Evolutionary conservation across 2,113 vertebrate genomes (phyloP), one percentile per base, ranked within the genome.

Genomic region (Manacus vitellinus): DNA sequence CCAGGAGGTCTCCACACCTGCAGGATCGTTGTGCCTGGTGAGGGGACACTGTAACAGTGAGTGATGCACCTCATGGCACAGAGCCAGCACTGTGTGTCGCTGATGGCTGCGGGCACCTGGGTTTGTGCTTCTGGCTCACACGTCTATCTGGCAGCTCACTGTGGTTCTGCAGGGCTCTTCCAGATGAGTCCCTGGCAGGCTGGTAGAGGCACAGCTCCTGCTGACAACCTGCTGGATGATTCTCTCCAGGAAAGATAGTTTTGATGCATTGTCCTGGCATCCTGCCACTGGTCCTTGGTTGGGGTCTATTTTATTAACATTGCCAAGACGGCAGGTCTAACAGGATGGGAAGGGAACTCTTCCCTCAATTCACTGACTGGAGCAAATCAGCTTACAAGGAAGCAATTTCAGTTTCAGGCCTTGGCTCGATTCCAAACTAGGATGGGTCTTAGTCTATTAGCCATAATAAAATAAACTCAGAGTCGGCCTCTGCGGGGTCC

Each of bases 61-160:
- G 46, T 8, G 17, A 0, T 1, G 28, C 3, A 1, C 18, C 23
- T 24, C 25, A 12, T 1, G n/a, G 76, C 41, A 37, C 39, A 15
- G 1, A 37, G 79, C 33, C 88, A 61, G 72, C 63, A 1, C 5
- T 2, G 27, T 4, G 15, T 54, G 43, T 14, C 62, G 1, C 10
- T 1, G 76, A 1, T 10, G 11, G 8, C 9, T 22, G 22, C 3
- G 1, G 8, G 66, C 55, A 16, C 0, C 0, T 0, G 82, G 21
- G 10, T 12, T 12, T 20, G 65, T 15, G 8, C 2, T 13, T 41
- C 41, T n/a, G 5, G 56, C 71, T 82, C 47, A 8, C 14, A 0
- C 14, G 14, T 24, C 46, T 25, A 8, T 1, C 37, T 46, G 80
- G 68, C 55, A 31, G 55, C 24, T 74, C 6, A 0, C 76, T 15